These are phyloP conservation scores for Lethenteron camtschaticum DNA, from an alignment of 2,113 vertebrate species.

Conservation along the genomic window DNA sequence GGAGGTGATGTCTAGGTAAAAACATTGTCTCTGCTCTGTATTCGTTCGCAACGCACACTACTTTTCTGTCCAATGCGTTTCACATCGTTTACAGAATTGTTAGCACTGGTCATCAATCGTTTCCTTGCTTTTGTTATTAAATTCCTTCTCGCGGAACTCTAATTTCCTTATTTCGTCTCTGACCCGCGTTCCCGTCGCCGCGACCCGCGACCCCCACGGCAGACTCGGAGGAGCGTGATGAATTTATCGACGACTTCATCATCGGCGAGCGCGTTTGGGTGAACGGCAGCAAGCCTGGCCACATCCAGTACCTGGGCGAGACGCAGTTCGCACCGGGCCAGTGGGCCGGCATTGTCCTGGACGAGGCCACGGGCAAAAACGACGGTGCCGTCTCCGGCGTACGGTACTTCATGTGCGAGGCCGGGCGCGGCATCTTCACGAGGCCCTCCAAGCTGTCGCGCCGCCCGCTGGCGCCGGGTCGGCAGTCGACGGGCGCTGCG, in stretches of 20 bases:
- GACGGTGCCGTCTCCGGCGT: background rate
- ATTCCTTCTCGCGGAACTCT: no score
- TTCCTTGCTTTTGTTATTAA: no score
- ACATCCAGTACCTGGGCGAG: slow-evolving; percentile 4
- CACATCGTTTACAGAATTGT: no score
- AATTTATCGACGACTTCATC: slow-evolving; percentile 32
- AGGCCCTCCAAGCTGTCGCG: background rate
- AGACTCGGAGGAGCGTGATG: slow-evolving; percentile 26
- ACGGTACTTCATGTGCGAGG: slow-evolving; percentile 4
- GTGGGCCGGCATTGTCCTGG: slow-evolving; percentile 3
- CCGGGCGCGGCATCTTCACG: slow-evolving; percentile 5
- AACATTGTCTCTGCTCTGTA: no score
- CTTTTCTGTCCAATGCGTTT: no score
- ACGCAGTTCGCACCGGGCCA: background rate
- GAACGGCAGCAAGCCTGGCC: slow-evolving; percentile 1
- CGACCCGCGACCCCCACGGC: slow-evolving; percentile 8
- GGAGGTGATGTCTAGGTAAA: no score
- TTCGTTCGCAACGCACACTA: no score
- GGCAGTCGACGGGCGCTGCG: slow-evolving; percentile 11
- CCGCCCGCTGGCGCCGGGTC: slow-evolving; percentile 31
- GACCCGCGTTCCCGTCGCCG: no score
- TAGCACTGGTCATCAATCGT: no score
- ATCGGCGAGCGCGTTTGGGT: slow-evolving; percentile 4
- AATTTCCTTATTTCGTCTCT: no score
- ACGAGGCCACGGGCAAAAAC: slow-evolving; percentile 3